These are phyloP conservation scores for Heliconius ethilla DNA, from an alignment of 2,888 invertebrate species.

Conservation along the genomic window DNA sequence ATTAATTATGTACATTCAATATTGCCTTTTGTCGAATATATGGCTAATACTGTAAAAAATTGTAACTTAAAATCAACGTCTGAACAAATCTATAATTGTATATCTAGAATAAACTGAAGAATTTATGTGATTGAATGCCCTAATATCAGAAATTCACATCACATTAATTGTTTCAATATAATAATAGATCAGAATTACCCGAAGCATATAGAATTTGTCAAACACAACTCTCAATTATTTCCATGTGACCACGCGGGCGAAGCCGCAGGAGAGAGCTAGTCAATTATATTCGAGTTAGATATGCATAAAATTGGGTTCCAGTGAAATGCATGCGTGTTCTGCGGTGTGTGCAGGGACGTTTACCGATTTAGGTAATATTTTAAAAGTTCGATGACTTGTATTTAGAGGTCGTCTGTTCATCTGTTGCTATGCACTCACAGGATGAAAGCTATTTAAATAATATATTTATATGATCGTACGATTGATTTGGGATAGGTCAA, in stretches of 20 bases:
- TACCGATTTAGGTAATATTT: conserved; percentile 77
- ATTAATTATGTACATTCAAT: too few species aligned
- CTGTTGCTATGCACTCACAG: conserved; percentile 55
- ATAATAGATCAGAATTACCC: too few species aligned
- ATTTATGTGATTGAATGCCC: too few species aligned
- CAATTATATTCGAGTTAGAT: conserved; percentile 31
- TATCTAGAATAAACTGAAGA: too few species aligned
- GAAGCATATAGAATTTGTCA: too few species aligned
- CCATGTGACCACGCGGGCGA: too few species aligned
- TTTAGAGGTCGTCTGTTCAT: conserved; percentile 68
- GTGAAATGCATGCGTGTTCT: conserved; percentile 61
- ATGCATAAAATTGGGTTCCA: conserved; percentile 45
- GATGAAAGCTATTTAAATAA: conserved; percentile 50
- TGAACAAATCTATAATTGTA: neutral
- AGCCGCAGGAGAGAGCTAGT: neutral
- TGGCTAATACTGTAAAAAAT: neutral
- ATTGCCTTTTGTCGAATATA: too few species aligned
- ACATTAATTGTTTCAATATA: too few species aligned
- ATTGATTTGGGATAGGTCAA: conserved; percentile 33
- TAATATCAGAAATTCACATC: too few species aligned
- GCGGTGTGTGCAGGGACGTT: conserved; percentile 59
- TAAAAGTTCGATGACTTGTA: conserved; percentile 72
- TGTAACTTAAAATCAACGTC: neutral
- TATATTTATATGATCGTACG: conserved; percentile 7
- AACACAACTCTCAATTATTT: too few species aligned